Evolutionary conservation across 2,113 vertebrate species (phyloP).

Genomic region (Petrocephalus microphthalmus): DNA sequence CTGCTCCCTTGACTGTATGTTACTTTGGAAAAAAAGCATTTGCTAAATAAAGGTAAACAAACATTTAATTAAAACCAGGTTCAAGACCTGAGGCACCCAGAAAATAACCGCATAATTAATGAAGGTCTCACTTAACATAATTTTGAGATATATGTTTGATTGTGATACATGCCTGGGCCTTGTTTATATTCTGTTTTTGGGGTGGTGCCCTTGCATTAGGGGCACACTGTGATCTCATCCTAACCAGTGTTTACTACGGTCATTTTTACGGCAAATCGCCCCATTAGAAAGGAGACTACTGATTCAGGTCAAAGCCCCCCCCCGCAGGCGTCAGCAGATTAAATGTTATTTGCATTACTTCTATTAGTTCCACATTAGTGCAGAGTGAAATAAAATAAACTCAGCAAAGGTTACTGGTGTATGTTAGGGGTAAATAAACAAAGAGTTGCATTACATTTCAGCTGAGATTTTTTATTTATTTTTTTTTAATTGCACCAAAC

Average conservation of each 20-base stretch:
- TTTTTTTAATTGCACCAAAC: background rate
- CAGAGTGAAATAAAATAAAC: conserved; percentile 7
- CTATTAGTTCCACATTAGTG: background rate
- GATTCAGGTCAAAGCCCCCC: background rate
- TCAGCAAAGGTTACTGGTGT: background rate
- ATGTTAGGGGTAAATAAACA: background rate
- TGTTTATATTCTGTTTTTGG: background rate
- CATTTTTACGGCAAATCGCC: background rate
- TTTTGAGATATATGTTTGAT: background rate
- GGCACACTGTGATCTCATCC: background rate
- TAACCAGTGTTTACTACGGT: background rate
- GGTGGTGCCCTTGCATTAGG: background rate
- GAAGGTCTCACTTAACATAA: background rate
- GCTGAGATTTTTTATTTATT: background rate
- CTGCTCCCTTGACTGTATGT: background rate
- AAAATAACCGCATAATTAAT: background rate
- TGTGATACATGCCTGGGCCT: background rate
- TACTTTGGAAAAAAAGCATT: background rate
- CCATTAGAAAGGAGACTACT: background rate
- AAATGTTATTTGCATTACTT: background rate
- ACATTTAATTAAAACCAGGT: background rate
- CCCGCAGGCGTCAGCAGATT: background rate
- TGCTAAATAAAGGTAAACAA: background rate
- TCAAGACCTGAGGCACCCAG: background rate
- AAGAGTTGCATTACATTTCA: background rate